A percentile compares a stretch with the other conserved stretches of the same genome.
These are phyloP conservation scores for Empidonax traillii DNA, from an alignment of 2,113 vertebrate species.

Conservation along the genomic window DNA sequence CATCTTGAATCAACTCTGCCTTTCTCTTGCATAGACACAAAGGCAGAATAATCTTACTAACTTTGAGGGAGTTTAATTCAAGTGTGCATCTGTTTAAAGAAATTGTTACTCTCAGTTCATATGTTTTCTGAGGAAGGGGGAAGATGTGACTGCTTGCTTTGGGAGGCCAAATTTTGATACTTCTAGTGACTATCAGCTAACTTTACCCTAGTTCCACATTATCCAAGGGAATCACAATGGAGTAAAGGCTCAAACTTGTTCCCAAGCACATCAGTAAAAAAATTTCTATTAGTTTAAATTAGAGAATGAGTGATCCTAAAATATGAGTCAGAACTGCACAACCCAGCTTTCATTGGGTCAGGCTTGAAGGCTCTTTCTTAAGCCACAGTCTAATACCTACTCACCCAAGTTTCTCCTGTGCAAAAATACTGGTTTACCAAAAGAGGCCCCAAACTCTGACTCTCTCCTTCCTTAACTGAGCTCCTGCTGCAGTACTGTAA, in stretches of 20 bases:
- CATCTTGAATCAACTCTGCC: neutral
- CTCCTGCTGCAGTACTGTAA: neutral
- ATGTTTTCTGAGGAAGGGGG: neutral
- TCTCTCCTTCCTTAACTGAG: neutral
- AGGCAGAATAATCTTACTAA: neutral
- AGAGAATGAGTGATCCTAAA: neutral
- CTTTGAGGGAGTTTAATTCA: neutral
- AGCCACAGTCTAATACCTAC: neutral
- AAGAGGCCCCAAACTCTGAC: neutral
- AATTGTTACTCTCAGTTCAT: neutral
- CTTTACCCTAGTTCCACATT: neutral
- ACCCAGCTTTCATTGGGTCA: neutral
- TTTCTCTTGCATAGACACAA: neutral
- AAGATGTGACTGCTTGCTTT: neutral
- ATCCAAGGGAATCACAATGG: neutral
- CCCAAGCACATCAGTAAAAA: neutral
- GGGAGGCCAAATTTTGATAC: neutral
- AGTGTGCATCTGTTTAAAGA: neutral
- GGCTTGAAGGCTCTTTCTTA: neutral
- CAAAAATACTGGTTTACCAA: neutral
- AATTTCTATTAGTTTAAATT: neutral
- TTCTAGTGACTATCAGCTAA: neutral
- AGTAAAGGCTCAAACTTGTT: neutral
- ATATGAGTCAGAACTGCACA: constrained; percentile 5
- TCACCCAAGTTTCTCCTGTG: neutral